These are phyloP conservation scores for Drosophila lacertosa DNA, from an alignment of 1,140 invertebrate genomes.

Conservation along the genomic window DNA sequence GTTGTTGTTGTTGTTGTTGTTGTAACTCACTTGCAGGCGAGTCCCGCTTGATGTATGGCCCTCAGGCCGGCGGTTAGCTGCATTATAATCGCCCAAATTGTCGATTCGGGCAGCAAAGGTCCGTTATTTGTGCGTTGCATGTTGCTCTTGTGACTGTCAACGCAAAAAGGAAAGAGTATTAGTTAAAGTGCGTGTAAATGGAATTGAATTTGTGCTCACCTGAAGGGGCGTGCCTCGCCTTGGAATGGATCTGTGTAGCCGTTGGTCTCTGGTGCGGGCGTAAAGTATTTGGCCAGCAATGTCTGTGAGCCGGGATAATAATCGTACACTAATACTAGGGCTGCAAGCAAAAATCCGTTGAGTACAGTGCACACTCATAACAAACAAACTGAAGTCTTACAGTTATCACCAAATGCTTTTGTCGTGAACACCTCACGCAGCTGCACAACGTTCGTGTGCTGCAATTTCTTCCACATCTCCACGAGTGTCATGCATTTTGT, in stretches of 20 bases:
- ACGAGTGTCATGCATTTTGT: slow-evolving; percentile 93
- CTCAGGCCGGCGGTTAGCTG: slow-evolving; percentile 97
- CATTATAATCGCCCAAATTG: slow-evolving; percentile 98
- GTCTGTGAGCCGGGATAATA: slow-evolving; percentile 96
- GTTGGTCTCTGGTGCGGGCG: slow-evolving; percentile 86
- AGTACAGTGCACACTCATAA: neutral
- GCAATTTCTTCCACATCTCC: slow-evolving; percentile 96
- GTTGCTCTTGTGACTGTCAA: slow-evolving; percentile 92
- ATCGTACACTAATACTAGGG: slow-evolving; percentile 98
- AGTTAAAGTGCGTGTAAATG: too few species aligned
- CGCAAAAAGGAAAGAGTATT: neutral
- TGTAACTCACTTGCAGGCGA: slow-evolving; percentile 87
- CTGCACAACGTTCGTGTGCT: slow-evolving; percentile 96
- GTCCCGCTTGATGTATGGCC: slow-evolving; percentile 93
- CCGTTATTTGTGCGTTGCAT: slow-evolving; percentile 86
- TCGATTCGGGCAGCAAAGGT: slow-evolving; percentile 92
- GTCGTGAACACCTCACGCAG: slow-evolving; percentile 97
- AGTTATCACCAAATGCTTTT: slow-evolving; percentile 97
- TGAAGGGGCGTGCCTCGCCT: slow-evolving; percentile 91
- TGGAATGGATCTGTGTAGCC: slow-evolving; percentile 93
- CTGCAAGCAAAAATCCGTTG: slow-evolving; percentile 85
- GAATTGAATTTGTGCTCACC: too few species aligned
- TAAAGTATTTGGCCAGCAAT: slow-evolving; percentile 93
- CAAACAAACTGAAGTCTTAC: slow-evolving; percentile 89
- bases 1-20: neutral